Evolutionary conservation across 1,140 invertebrate genomes (phyloP), one percentile per base, ranked within the genome.

Genomic region (Agraylea sexmaculata): DNA sequence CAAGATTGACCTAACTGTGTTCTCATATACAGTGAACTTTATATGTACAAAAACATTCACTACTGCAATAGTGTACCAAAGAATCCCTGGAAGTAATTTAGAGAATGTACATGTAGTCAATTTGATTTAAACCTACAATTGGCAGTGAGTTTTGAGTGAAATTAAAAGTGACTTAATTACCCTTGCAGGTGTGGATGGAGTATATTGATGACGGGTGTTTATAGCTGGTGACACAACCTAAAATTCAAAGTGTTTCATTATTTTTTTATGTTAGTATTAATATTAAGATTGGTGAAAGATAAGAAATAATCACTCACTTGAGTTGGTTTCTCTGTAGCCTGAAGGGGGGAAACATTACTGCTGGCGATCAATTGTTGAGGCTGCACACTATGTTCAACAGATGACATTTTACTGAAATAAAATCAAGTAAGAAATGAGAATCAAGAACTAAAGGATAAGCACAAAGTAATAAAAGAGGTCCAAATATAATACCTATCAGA

Each of bases 331-430:
- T 50, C 48, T n/a, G 38, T 31, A n/a, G 40, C 15, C 23, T 50
- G 48, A 6, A 35, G 22, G 25, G 41, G 37, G n/a, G 46, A 35
- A 7, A 40, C 37, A 22, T 37, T 45, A 18, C 27, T 40, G 23
- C 23, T 32, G 18, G 22, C 30, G 19, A 37, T 31, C 8, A 31
- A 22, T 11, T 37, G 43, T 32, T 37, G 43, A 33, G 44, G 47
- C 19, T 40, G 37, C 36, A 44, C 20, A 37, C 48, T 47, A 40
- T 50, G 48, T 23, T 46, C 48, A 35, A 49, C 32, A 39, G 48
- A 46, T 35, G 48, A 50, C 48, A 50, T 50, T 39, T 38, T 50
- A 47, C 48, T 50, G 45, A 20, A 50, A 50, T 34, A 11, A 25
- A n/a, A 45, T 39, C n/a, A 8, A 38, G 27, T 15, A 7, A 36